These are phyloP conservation scores for Dioctria rufipes DNA, from an alignment of 2,888 invertebrate species.

Conservation along the genomic window DNA sequence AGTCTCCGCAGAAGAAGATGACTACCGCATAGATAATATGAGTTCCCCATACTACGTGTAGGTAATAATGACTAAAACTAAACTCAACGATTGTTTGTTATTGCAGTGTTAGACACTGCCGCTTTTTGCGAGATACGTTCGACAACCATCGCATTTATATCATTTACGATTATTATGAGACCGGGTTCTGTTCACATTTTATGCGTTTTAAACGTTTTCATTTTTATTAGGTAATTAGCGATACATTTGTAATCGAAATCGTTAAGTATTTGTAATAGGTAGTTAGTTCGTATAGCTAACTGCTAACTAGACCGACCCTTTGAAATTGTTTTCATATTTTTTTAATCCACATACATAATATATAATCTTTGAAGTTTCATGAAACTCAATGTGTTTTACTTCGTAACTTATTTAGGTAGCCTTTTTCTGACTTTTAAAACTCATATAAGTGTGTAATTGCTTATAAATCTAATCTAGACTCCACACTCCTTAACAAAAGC, in stretches of 20 bases:
- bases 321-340: neutral
- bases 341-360: neutral
- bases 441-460: too few species aligned
- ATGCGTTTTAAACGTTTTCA: slow-evolving; percentile 47
- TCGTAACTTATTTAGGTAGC: too few species aligned
- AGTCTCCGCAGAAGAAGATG: slow-evolving; percentile 8
- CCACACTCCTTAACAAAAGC: too few species aligned
- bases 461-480: too few species aligned
- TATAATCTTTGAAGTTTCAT: too few species aligned
- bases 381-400: too few species aligned
- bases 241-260: slow-evolving; percentile 41
- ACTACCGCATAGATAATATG: slow-evolving; percentile 18
- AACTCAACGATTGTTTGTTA: slow-evolving; percentile 34
- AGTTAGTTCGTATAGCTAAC: neutral
- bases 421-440: too few species aligned
- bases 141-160: slow-evolving; percentile 37
- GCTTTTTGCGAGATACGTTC: slow-evolving; percentile 22
- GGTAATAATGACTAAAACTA: neutral
- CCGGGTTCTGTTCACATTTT: slow-evolving; percentile 14
- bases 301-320: neutral
- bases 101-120: neutral
- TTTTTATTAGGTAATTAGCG: slow-evolving; percentile 46
- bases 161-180: neutral
- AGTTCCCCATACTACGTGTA: neutral
- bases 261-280: neutral